Evolutionary conservation across 1,140 invertebrate genomes (phyloP).

Genomic region (Aethina tumida): DNA sequence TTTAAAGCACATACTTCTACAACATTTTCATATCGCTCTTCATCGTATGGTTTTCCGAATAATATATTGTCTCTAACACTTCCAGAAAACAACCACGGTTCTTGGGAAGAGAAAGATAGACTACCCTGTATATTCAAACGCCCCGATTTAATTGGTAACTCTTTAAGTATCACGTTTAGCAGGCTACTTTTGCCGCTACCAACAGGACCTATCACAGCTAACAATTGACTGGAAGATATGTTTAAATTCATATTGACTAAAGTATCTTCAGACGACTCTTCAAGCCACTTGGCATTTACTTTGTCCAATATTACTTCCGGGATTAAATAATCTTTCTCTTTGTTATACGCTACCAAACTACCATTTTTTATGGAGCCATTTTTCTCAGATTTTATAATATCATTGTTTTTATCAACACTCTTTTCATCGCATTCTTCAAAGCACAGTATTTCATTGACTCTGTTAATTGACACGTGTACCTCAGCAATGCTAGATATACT

Average conservation of each 20-base stretch:
- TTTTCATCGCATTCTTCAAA: conserved; percentile 42
- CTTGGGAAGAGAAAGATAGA: conserved; percentile 70
- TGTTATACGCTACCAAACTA: conserved; percentile 1
- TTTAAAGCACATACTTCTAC: conserved; percentile 50
- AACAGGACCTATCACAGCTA: conserved; percentile 71
- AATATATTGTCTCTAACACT: conserved; percentile 52
- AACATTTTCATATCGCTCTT: conserved; percentile 53
- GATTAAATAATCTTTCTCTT: conserved; percentile 1
- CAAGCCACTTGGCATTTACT: conserved; percentile 26
- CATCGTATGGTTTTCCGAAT: conserved; percentile 41
- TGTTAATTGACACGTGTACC: conserved; percentile 53
- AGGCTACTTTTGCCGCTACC: conserved; percentile 75
- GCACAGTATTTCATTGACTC: conserved; percentile 57
- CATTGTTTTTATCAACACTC: conserved; percentile 4
- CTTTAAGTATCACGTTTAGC: conserved; percentile 59
- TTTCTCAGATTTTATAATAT: not conserved
- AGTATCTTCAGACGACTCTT: conserved; percentile 24
- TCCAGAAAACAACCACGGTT: conserved; percentile 64
- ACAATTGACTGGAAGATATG: conserved; percentile 40
- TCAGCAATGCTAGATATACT: conserved; percentile 49
- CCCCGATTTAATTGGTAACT: conserved; percentile 56
- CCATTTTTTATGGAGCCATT: not conserved
- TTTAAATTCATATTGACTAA: conserved; percentile 25
- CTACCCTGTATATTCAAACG: conserved; percentile 58
- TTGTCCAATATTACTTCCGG: conserved; percentile 23